A percentile compares a stretch with the other conserved stretches of the same genome.
Conservation (phyloP, 92 coral and sea anemone genomes). For the Zoanthus sociatus region DNA sequence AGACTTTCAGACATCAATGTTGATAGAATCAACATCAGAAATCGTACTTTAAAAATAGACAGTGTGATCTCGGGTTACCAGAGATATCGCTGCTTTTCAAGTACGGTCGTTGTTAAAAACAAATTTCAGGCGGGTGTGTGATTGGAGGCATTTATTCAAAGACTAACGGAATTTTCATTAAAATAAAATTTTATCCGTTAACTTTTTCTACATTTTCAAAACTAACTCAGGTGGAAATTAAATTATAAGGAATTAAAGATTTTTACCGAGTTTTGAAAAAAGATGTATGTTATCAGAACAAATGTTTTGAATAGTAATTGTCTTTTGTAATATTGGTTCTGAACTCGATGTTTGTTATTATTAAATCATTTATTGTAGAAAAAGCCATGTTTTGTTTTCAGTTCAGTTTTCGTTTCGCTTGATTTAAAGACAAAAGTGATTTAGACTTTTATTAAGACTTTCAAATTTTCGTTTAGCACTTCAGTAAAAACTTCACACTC, state of each 20-base stretch:
- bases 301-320: not conserved
- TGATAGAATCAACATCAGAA: constrained; percentile 5
- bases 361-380: not conserved
- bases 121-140: too few relatives aligned
- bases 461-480: constrained; percentile 8
- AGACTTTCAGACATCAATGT: not conserved
- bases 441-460: not conserved
- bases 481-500: not conserved
- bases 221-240: not conserved
- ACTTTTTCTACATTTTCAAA: too few relatives aligned
- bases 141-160: not conserved
- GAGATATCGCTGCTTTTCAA: not conserved
- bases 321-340: not conserved
- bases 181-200: not conserved
- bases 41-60: not conserved
- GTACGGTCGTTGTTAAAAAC: not conserved
- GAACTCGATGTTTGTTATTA: not conserved
- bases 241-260: not conserved
- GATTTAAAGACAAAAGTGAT: not conserved
- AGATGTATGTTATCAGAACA: not conserved
- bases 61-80: constrained; percentile 6
- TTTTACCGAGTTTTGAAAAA: not conserved
- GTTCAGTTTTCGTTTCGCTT: not conserved
- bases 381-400: not conserved
- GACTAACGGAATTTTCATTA: not conserved